Base-by-base conservation (phyloP, 2,113 vertebrate genomes). In the Aldabrachelys gigantea region DNA sequence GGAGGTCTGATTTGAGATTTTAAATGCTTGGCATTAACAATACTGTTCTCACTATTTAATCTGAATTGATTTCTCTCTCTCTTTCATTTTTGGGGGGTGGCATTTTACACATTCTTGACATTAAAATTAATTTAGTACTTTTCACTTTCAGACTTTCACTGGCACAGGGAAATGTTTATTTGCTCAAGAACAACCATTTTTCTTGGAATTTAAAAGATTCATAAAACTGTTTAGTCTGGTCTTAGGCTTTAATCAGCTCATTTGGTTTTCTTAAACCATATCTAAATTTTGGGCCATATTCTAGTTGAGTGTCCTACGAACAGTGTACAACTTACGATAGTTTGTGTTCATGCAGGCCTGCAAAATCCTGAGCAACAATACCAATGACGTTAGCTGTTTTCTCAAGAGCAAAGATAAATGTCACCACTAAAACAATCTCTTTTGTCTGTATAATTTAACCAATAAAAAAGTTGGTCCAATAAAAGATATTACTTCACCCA, bases 321-420 rank as follows among this genome's bases (percentile, higher is more conserved):
- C 0, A 3, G 75, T 6, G 11, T 8, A 47, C 31, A 35, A 54
- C 82, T 19, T 25, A 44, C 35, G 10, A 24, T 25, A 2, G 35
- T 41, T 57, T 78, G 14, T 76, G 44, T 53, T 24, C 80, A 22
- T 6, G 52, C 13, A 13, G 53, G 31, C 56, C 88, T 50, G 44
- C 49, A 38, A 50, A 50, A 41, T 6, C 59, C 69, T 2, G 0
- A 35, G 21, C 49, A 54, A 25, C 11, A 1, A 2, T 17, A 10
- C 24, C 57, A 76, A 31, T 3, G 1, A 35, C 1, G 9, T 8
- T 53, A 59, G 52, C 52, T 31, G 41, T 3, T n/a, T 65, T 47
- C 56, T 10, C 1, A 5, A 56, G 13, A 65, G 89, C 54, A 44
- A 27, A 13, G 62, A 83, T 21, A 16, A 56, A n/a, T 47, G 22